A percentile compares a stretch with the other conserved stretches of the same genome.
Evolutionary conservation across 2,888 invertebrate genomes (phyloP).

Genomic region (Eremobia ochroleuca): DNA sequence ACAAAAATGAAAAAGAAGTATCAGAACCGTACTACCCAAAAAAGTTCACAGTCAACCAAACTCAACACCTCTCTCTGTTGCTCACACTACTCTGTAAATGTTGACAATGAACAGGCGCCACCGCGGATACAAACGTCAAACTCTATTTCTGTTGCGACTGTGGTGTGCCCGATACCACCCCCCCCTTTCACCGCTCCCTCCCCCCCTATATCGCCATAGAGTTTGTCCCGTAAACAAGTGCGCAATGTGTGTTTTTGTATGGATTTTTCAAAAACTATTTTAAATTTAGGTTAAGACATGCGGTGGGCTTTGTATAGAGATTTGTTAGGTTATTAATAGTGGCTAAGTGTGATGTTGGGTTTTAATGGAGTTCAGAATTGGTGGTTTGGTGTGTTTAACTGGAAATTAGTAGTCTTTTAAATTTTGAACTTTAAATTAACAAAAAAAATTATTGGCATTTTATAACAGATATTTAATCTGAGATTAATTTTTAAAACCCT

Average conservation of each 20-base stretch:
- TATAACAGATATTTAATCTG: neutral
- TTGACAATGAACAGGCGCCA: constrained; percentile 91
- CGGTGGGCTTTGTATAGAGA: constrained; percentile 47
- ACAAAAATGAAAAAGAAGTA: neutral
- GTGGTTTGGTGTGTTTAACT: constrained; percentile 36
- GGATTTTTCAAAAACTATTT: constrained; percentile 80
- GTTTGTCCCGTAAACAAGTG: constrained; percentile 81
- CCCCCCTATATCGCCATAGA: constrained; percentile 61
- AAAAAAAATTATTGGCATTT: neutral
- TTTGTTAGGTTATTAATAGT: constrained; percentile 49
- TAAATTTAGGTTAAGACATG: constrained; percentile 73
- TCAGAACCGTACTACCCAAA: neutral
- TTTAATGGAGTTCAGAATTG: constrained; percentile 43
- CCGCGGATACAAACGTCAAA: constrained; percentile 90
- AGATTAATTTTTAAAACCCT: neutral
- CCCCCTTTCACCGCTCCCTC: constrained; percentile 57
- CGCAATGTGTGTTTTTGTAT: constrained; percentile 76
- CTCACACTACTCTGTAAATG: constrained; percentile 79
- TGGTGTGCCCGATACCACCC: constrained; percentile 78
- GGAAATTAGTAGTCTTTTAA: neutral
- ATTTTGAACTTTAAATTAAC: constrained; percentile 3
- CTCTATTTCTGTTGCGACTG: constrained; percentile 89
- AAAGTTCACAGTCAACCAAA: neutral
- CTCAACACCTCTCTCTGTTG: constrained; percentile 67
- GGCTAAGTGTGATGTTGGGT: constrained; percentile 31